Evolutionary conservation across 53 echinoderm and acorn worm genomes (phyloP).

Genomic region (Apostichopus leukothele): DNA sequence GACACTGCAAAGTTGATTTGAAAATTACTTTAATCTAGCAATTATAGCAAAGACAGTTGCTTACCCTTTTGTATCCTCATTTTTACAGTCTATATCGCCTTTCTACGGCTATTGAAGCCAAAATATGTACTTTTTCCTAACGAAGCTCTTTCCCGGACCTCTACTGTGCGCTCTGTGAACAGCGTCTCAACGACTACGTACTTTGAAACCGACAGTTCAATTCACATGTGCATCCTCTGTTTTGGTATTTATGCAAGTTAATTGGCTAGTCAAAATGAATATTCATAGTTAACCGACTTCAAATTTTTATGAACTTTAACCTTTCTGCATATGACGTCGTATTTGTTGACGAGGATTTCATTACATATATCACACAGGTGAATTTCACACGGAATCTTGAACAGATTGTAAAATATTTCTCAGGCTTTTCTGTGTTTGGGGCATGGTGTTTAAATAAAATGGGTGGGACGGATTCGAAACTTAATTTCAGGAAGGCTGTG

Average conservation of each 20-base stretch:
- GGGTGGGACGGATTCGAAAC: conserved; percentile 84
- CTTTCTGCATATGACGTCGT: conserved; percentile 29
- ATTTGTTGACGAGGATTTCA: conserved; percentile 18
- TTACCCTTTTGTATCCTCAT: conserved; percentile 41
- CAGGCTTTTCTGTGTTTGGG: not conserved
- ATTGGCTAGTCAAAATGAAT: conserved; percentile 41
- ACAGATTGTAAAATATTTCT: conserved; percentile 7
- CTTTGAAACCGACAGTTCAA: conserved; percentile 25
- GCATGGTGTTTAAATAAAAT: conserved; percentile 6
- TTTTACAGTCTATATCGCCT: not conserved
- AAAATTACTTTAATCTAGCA: not conserved
- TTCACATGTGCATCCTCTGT: conserved; percentile 55
- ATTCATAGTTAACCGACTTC: conserved; percentile 17
- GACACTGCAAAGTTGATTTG: too few species aligned
- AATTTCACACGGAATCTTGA: not conserved
- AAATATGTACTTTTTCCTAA: not conserved
- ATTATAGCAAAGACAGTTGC: not conserved
- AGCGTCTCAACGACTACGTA: not conserved
- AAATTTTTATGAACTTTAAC: conserved; percentile 40
- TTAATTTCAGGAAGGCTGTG: conserved; percentile 97
- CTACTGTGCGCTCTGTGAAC: not conserved
- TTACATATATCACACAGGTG: not conserved
- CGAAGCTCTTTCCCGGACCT: not conserved
- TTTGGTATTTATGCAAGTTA: conserved; percentile 18
- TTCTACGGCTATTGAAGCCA: not conserved